A percentile compares a stretch with the other conserved stretches of the same genome.
These are phyloP conservation scores for Buathra laborator DNA, from an alignment of 2,888 invertebrate genomes.

Conservation along the genomic window DNA sequence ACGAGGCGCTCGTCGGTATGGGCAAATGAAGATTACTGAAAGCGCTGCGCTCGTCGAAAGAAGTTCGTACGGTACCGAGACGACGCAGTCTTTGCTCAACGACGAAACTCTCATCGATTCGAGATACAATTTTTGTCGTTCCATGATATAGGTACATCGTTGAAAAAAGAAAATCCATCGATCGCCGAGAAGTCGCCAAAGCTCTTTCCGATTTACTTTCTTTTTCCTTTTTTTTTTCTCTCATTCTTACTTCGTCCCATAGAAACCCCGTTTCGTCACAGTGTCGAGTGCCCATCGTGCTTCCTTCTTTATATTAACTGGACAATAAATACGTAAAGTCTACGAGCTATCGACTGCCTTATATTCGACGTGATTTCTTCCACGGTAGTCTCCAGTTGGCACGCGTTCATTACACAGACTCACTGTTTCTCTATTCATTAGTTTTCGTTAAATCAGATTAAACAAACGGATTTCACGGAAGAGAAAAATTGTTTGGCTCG, in stretches of 20 bases:
- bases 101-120: not conserved
- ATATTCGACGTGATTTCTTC: conserved; percentile 62
- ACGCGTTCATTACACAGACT: conserved; percentile 14
- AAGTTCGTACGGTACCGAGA: not conserved
- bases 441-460: not conserved
- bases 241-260: conserved; percentile 27
- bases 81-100: conserved; percentile 48
- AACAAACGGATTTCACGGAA: not conserved
- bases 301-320: conserved; percentile 55
- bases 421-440: not conserved
- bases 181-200: conserved; percentile 14
- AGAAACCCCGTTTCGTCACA: conserved; percentile 26
- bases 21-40: conserved; percentile 88
- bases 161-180: not conserved
- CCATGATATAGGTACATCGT: not conserved
- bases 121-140: not conserved
- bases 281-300: conserved; percentile 42
- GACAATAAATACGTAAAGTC: conserved; percentile 61
- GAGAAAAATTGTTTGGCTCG: not conserved
- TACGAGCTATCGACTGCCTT: conserved; percentile 66
- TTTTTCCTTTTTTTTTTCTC: conserved; percentile 5
- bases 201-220: conserved; percentile 1
- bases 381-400: conserved; percentile 55
- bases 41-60: conserved; percentile 65
- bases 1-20: conserved; percentile 93